Evolutionary conservation across 2,888 invertebrate genomes (phyloP).

Genomic region (Anorthoa munda): DNA sequence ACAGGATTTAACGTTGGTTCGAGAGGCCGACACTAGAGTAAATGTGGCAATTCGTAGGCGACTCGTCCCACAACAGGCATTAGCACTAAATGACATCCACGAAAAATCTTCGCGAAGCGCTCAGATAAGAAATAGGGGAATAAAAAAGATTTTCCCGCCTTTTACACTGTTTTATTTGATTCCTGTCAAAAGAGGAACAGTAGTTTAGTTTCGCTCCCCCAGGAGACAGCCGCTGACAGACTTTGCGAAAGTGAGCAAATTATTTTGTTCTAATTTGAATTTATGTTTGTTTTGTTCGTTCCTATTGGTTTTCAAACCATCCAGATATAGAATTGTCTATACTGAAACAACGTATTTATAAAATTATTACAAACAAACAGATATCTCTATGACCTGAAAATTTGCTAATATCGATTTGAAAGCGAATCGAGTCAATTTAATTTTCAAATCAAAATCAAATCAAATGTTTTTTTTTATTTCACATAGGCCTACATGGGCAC

Average conservation of each 20-base stretch:
- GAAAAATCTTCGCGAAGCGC: constrained; percentile 84
- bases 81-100: constrained; percentile 90
- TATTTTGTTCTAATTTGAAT: constrained; percentile 53
- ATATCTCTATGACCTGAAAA: background rate
- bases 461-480: too few species aligned
- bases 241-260: constrained; percentile 33
- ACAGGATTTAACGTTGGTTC: constrained; percentile 86
- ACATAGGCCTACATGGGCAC: too few species aligned
- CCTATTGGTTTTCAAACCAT: background rate
- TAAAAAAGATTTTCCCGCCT: constrained; percentile 81
- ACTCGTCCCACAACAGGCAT: constrained; percentile 86
- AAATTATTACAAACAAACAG: background rate
- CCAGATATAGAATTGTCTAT: background rate
- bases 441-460: too few species aligned
- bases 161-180: constrained; percentile 74
- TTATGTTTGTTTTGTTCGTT: constrained; percentile 28
- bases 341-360: background rate
- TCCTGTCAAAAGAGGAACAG: constrained; percentile 68
- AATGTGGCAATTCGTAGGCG: constrained; percentile 89
- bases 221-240: constrained; percentile 36
- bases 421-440: constrained; percentile 6
- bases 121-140: constrained; percentile 84
- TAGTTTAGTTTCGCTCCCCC: constrained; percentile 45
- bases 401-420: background rate
- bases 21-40: constrained; percentile 81